Conservation (phyloP, 2,113 vertebrate species). For the Lichenostomus cassidix region DNA sequence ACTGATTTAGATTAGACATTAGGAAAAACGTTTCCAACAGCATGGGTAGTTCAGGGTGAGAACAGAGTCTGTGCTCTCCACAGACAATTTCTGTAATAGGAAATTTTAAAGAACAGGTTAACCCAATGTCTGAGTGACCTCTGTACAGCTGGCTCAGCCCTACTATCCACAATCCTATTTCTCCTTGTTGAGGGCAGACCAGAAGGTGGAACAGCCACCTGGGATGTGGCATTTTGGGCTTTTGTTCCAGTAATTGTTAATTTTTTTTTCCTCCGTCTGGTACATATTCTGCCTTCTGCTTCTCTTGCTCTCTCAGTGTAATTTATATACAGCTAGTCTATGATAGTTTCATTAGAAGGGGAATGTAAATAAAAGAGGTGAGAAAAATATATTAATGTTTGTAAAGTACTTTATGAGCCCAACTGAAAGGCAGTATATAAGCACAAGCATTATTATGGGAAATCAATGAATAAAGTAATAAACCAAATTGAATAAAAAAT, state of each 20-base stretch:
- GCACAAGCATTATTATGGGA: conserved; percentile 5
- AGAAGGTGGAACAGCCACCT: background rate
- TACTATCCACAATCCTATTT: background rate
- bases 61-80: background rate
- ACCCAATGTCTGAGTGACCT: background rate
- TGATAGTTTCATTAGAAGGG: conserved; percentile 20
- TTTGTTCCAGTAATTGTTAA: background rate
- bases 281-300: background rate
- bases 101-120: background rate
- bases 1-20: background rate
- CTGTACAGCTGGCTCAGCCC: background rate
- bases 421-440: conserved; percentile 35
- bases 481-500: background rate
- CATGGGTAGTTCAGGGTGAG: background rate
- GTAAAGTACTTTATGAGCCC: background rate
- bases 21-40: background rate
- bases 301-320: background rate
- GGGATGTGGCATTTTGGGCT: background rate
- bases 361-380: conserved; percentile 23
- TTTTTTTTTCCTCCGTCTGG: background rate
- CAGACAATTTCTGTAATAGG: background rate
- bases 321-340: background rate
- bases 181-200: background rate
- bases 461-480: conserved; percentile 63
- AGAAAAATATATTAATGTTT: conserved; percentile 31